Base-by-base conservation (phyloP, 2,888 invertebrate species). In the Gymnosoma rotundatum region DNA sequence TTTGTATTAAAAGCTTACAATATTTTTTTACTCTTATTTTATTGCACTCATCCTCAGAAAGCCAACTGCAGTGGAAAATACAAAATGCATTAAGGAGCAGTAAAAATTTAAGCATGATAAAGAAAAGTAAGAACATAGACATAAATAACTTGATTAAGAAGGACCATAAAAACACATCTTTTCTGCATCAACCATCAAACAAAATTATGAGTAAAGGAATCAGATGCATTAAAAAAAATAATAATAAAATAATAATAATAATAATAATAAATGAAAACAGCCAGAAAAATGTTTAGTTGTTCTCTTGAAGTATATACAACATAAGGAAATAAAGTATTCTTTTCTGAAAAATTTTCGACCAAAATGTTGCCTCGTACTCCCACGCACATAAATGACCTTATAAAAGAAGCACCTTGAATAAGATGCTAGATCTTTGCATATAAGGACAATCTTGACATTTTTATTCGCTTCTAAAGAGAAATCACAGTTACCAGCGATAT, bases 1-100 rank as follows among this genome's bases (percentile, higher is more conserved):
- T 80, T 54, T 32, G 32, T 21, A 42, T 69, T 56, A 69, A 32
- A 73, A 21, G 45, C 50, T 74, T 63, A 70, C 64, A 81, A 64
- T 45, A 38, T 21, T 52, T 42, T 42, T 42, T 6, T 4, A 12
- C 0, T 42, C 12, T 42, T 42, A 42, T 10, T 42, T 60, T 45
- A 20, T 36, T 75, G 20, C 60, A 52, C 54, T 66, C 32, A 61
- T 38, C 58, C 20, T 60, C 58, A 12, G n/a, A 25, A 52, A 42
- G 42, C n/a, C 38, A 54, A 54, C 45, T 56, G 54, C 8, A 16
- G 0, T 45, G 6, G 20, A 21, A 70, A 67, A 32, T 32, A 32
- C 6, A 48, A 69, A 69, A 52, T 73, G 66, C 72, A 79, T 72
- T 50, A 58, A 66, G 60, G 42, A 38, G 25, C 25, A 72, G 36